Evolutionary conservation across 2,113 vertebrate species (phyloP).

Genomic region (Mugil cephalus): DNA sequence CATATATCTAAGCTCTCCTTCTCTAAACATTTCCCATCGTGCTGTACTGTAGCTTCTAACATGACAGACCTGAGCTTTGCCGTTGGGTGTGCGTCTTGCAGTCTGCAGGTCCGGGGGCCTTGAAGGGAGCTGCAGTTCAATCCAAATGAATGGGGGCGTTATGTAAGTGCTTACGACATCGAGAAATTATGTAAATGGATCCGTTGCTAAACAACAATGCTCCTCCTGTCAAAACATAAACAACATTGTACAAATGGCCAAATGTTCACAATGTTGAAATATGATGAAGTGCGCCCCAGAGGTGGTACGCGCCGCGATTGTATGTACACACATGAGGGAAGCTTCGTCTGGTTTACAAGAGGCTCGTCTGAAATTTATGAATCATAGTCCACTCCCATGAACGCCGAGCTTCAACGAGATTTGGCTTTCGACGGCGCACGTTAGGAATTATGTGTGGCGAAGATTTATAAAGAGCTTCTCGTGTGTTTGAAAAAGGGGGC

Average conservation of each 20-base stretch:
- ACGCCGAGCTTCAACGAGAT: slow-evolving; percentile 48
- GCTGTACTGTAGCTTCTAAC: background rate
- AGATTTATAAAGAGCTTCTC: slow-evolving; percentile 36
- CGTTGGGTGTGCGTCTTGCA: slow-evolving; percentile 54
- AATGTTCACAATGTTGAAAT: slow-evolving; percentile 62
- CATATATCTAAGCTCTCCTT: background rate
- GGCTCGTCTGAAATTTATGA: slow-evolving; percentile 45
- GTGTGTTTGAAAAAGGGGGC: slow-evolving; percentile 43
- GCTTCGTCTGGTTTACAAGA: slow-evolving; percentile 58
- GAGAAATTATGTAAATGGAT: slow-evolving; percentile 84
- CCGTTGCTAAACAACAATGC: slow-evolving; percentile 83
- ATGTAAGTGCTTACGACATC: slow-evolving; percentile 83
- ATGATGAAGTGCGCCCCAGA: slow-evolving; percentile 54
- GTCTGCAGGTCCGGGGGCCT: slow-evolving; percentile 74
- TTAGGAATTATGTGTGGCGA: slow-evolving; percentile 47
- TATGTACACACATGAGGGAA: slow-evolving; percentile 53
- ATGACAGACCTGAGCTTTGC: slow-evolving; percentile 22
- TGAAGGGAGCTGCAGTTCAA: slow-evolving; percentile 74
- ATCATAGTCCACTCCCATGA: slow-evolving; percentile 33
- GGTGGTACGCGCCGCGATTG: slow-evolving; percentile 62
- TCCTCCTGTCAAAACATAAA: slow-evolving; percentile 82
- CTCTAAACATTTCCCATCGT: background rate
- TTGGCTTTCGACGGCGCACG: slow-evolving; percentile 10
- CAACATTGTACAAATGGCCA: slow-evolving; percentile 74
- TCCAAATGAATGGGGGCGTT: slow-evolving; percentile 80